phyloP scores from a whole-genome alignment of 2,113 vertebrate species.

The Atlantisia rogersi region DNA sequence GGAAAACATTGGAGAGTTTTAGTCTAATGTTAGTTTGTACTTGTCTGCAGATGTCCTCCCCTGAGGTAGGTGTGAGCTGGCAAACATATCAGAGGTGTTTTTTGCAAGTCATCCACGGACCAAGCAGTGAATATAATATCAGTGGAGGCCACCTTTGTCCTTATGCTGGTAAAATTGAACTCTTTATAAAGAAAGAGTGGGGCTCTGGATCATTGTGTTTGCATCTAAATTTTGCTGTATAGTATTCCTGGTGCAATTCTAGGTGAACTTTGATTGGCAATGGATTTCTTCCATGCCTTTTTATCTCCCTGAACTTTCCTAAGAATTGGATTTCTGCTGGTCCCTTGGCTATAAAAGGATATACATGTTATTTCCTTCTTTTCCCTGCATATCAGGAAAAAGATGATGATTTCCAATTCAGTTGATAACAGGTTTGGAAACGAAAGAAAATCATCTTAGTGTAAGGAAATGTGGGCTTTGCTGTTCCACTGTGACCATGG shows the following conservation, averaged over 20 bases:
- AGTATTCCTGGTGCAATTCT: background rate
- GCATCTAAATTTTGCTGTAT: background rate
- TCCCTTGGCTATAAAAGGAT: background rate
- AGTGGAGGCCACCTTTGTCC: background rate
- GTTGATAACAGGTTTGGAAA: background rate
- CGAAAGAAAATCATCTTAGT: background rate
- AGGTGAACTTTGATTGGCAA: background rate
- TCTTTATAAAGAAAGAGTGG: background rate
- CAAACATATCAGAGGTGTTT: fast-evolving
- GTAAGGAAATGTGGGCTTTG: background rate
- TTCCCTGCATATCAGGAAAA: background rate
- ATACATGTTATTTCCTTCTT: background rate
- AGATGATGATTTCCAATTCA: background rate
- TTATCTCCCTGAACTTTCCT: background rate
- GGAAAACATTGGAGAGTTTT: background rate
- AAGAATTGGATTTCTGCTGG: background rate
- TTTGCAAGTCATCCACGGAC: background rate
- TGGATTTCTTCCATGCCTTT: background rate
- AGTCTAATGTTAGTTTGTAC: background rate
- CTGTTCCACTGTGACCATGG: background rate
- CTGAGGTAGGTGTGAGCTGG: background rate
- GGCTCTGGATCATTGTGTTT: background rate
- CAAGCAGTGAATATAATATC: background rate
- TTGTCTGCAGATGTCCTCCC: background rate
- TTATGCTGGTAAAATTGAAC: background rate